These are phyloP conservation scores for Dromaius novaehollandiae DNA, from an alignment of 2,113 vertebrate genomes.

Conservation along the genomic window DNA sequence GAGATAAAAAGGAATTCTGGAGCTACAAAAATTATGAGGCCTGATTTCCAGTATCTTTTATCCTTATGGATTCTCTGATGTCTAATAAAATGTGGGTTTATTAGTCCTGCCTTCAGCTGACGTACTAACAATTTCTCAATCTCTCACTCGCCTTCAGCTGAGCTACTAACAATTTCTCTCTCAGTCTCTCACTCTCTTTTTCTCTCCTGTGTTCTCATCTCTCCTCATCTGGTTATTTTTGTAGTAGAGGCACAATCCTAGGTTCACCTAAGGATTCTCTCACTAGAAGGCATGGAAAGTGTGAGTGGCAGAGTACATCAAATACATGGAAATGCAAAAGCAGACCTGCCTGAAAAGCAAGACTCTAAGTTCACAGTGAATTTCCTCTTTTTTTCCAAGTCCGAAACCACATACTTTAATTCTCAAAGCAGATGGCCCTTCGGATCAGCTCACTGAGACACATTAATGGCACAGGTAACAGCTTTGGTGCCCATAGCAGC, in stretches of 20 bases:
- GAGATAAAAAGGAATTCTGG: not conserved
- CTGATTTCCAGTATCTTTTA: not conserved
- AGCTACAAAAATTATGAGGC: not conserved
- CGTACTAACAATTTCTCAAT: not conserved
- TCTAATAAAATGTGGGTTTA: not conserved
- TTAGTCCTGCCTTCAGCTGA: not conserved
- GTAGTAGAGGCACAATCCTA: not conserved
- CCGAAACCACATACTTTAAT: not conserved
- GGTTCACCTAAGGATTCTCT: slow-evolving; percentile 44
- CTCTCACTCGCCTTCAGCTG: not conserved
- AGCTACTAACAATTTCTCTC: not conserved
- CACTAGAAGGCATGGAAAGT: not conserved
- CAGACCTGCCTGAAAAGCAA: slow-evolving; percentile 27
- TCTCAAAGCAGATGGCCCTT: not conserved
- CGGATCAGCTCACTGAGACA: not conserved
- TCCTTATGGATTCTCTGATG: not conserved
- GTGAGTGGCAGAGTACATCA: not conserved
- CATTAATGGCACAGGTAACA: not conserved
- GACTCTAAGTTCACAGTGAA: not conserved
- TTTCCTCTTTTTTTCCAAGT: not conserved
- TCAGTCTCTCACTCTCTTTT: not conserved
- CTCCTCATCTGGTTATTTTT: not conserved
- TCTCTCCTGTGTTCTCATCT: not conserved
- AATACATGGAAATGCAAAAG: slow-evolving; percentile 25
- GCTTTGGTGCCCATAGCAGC: not conserved